phyloP scores from a whole-genome alignment of 2,797 vertebrate species.

The Hapalemur alaotrensis region DNA sequence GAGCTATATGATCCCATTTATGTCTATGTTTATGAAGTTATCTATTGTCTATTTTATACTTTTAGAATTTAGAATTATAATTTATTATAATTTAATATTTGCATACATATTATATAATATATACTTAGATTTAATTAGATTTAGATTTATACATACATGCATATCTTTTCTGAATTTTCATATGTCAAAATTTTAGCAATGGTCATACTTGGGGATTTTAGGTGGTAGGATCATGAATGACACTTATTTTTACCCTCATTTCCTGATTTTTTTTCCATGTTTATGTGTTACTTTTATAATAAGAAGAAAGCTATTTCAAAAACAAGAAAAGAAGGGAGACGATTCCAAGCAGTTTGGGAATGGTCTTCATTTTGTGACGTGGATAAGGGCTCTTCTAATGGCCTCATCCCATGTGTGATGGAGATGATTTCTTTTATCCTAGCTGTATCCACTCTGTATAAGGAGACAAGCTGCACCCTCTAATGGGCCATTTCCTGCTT shows the following conservation, averaged over 20 bases:
- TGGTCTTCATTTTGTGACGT: background rate
- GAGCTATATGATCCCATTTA: background rate
- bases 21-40: conserved; percentile 7
- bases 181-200: background rate
- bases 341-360: background rate
- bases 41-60: background rate
- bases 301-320: background rate
- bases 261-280: background rate
- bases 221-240: background rate
- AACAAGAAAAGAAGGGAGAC: background rate
- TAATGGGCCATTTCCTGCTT: background rate
- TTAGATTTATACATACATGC: background rate
- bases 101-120: background rate
- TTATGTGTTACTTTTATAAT: background rate
- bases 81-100: background rate
- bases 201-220: background rate
- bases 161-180: background rate
- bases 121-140: background rate
- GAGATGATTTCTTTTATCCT: background rate
- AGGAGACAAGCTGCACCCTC: background rate
- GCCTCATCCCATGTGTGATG: background rate
- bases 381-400: background rate
- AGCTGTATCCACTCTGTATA: background rate
- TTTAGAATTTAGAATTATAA: background rate
- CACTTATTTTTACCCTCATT: background rate